Conservation (phyloP, 2,888 invertebrate species). For the Ryuthela nishihirai region DNA sequence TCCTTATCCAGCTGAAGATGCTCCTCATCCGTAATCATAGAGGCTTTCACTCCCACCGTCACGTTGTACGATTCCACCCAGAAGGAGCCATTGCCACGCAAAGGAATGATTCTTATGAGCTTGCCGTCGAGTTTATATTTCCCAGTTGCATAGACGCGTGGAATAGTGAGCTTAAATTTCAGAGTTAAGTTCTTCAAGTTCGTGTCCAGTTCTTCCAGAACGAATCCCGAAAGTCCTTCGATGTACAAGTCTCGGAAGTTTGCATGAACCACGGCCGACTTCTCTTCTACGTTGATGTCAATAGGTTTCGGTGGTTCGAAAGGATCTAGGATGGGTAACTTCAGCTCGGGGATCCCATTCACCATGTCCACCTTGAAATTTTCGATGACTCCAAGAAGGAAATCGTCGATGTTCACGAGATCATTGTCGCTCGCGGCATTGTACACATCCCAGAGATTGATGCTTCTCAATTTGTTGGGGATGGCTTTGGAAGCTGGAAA, state of each 20-base stretch:
- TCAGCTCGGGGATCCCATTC: slow-evolving; percentile 19
- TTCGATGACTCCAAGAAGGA: slow-evolving; percentile 26
- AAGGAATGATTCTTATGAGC: slow-evolving; percentile 28
- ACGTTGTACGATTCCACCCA: slow-evolving; percentile 25
- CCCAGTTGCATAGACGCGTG: slow-evolving; percentile 9
- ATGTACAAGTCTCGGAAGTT: slow-evolving; percentile 23
- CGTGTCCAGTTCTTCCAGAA: slow-evolving; percentile 11
- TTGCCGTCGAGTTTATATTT: slow-evolving; percentile 29
- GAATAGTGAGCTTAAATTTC: slow-evolving; percentile 15
- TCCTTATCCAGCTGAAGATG: slow-evolving; percentile 23
- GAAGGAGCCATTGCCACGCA: slow-evolving; percentile 31
- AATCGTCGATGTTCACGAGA: slow-evolving; percentile 30
- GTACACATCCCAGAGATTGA: too few species aligned
- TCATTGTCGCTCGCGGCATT: too few species aligned
- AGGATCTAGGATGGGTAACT: slow-evolving; percentile 30
- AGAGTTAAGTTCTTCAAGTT: slow-evolving; percentile 19
- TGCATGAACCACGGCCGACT: slow-evolving; percentile 20
- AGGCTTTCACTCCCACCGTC: slow-evolving; percentile 24
- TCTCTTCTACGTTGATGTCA: slow-evolving; percentile 28
- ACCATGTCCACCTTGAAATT: slow-evolving; percentile 33
- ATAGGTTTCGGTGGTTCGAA: slow-evolving; percentile 18
- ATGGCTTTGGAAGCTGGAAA: too few species aligned
- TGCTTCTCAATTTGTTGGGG: too few species aligned
- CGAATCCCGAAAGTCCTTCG: slow-evolving; percentile 17
- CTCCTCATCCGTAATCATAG: slow-evolving; percentile 10